Conservation (phyloP, 2,888 invertebrate species). For the Acanthacorydalis orientalis region DNA sequence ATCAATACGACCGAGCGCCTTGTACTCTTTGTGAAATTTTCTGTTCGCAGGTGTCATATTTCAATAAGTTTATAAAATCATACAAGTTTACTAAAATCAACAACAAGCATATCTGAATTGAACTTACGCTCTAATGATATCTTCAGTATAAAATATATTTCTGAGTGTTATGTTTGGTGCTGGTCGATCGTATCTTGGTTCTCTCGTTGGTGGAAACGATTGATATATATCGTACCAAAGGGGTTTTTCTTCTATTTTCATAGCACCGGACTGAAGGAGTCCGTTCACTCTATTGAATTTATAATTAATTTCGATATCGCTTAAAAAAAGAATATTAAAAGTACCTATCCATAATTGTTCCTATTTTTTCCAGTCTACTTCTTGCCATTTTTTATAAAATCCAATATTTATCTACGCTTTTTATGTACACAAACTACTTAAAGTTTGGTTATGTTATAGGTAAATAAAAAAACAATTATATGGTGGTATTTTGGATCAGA, state of each 20-base stretch:
- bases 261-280: conserved; percentile 59
- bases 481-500: no score
- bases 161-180: conserved; percentile 41
- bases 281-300: conserved; percentile 48
- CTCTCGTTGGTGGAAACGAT: conserved; percentile 74
- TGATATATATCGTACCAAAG: conserved; percentile 87
- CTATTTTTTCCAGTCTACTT: conserved; percentile 54
- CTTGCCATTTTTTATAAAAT: conserved; percentile 35
- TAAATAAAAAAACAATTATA: no score
- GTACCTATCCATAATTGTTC: conserved; percentile 54
- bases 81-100: conserved; percentile 1
- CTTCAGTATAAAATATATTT: conserved; percentile 70
- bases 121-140: conserved; percentile 66
- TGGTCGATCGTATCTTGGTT: conserved; percentile 60
- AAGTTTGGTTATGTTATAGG: no score
- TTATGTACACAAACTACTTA: no score
- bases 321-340: conserved; percentile 7
- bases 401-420: no score
- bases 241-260: conserved; percentile 69
- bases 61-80: background rate
- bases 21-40: conserved; percentile 44
- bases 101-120: conserved; percentile 1
- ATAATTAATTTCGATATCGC: background rate
- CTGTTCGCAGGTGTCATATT: conserved; percentile 24
- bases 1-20: conserved; percentile 35